phyloP scores from a whole-genome alignment of 1,140 invertebrate genomes.

The Papilio helenus region DNA sequence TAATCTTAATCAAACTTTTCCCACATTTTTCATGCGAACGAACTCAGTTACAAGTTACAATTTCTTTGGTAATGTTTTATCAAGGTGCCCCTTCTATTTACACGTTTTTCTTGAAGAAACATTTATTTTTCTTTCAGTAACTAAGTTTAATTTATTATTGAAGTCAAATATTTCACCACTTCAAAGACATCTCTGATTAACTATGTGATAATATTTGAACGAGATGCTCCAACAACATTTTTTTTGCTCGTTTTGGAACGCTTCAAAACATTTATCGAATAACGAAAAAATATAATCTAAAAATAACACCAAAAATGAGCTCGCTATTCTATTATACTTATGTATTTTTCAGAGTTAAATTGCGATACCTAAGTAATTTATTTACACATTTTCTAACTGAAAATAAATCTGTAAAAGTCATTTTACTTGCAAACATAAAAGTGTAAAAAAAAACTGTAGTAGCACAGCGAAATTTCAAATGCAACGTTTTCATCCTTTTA shows the following conservation, averaged over 20 bases:
- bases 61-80: slow-evolving; percentile 24
- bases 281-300: too few species aligned
- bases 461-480: background rate
- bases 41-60: slow-evolving; percentile 15
- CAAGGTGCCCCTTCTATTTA: slow-evolving; percentile 14
- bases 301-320: too few species aligned
- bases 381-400: background rate
- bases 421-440: background rate
- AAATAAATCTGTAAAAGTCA: background rate
- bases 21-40: slow-evolving; percentile 9
- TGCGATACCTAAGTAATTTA: too few species aligned
- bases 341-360: too few species aligned
- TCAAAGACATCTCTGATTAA: background rate
- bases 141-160: background rate
- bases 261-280: too few species aligned
- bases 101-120: background rate
- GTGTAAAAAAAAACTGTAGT: too few species aligned
- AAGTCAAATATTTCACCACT: background rate
- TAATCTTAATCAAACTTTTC: slow-evolving; percentile 28
- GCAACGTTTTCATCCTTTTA: background rate
- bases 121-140: background rate
- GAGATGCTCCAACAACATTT: too few species aligned
- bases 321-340: too few species aligned
- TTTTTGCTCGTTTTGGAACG: too few species aligned
- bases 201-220: background rate